Evolutionary conservation across 2,797 vertebrate genomes (phyloP).

Genomic region (Natrix natrix): DNA sequence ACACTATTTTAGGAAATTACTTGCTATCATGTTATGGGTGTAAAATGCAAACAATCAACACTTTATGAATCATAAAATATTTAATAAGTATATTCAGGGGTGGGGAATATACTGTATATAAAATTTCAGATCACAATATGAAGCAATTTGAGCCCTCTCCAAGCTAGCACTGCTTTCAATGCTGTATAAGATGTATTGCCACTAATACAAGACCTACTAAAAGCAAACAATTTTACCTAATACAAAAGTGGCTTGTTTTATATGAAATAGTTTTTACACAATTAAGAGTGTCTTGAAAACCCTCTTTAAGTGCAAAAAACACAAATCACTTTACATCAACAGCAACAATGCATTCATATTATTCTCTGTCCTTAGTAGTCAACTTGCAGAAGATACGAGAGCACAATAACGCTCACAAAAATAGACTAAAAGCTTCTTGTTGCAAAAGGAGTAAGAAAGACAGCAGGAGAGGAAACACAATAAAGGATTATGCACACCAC

Average conservation of each 20-base stretch:
- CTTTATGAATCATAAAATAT: constrained; percentile 97
- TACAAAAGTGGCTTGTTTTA: constrained; percentile 81
- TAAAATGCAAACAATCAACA: constrained; percentile 57
- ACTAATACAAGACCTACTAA: constrained; percentile 84
- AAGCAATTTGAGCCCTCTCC: constrained; percentile 86
- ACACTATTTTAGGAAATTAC: constrained; percentile 20
- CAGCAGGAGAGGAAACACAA: constrained; percentile 72
- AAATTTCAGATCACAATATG: constrained; percentile 98
- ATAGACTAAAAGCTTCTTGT: constrained; percentile 81
- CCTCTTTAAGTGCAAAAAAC: constrained; percentile 85
- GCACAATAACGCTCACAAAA: constrained; percentile 83
- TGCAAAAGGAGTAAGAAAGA: constrained; percentile 71
- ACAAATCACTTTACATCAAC: constrained; percentile 89
- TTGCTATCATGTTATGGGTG: neutral
- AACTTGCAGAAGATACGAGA: constrained; percentile 82
- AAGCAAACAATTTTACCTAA: constrained; percentile 84
- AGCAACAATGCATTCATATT: constrained; percentile 90
- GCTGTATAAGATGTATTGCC: constrained; percentile 76
- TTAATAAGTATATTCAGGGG: constrained; percentile 94
- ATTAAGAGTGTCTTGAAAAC: constrained; percentile 74
- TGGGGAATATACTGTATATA: constrained; percentile 97
- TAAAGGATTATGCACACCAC: constrained; percentile 83
- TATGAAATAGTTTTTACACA: constrained; percentile 78
- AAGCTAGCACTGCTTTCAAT: constrained; percentile 80
- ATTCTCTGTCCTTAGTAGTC: constrained; percentile 90